A percentile compares a stretch with the other conserved stretches of the same genome.
Evolutionary conservation across 2,888 invertebrate genomes (phyloP).

Genomic region (Eutolmus rufibarbis): DNA sequence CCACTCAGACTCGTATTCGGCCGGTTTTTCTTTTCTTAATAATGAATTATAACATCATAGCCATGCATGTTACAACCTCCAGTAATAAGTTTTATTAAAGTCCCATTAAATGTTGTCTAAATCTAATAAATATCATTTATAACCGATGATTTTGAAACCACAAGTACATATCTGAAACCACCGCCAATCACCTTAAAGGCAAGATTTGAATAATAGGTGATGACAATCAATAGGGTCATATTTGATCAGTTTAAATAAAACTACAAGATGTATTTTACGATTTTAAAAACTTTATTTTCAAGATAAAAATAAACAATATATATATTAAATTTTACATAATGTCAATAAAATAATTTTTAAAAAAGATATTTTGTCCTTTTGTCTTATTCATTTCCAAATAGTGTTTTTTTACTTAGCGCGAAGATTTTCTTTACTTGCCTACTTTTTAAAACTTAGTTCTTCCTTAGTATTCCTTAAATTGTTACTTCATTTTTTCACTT

Average conservation of each 20-base stretch:
- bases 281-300: conserved; percentile 64
- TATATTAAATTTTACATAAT: conserved; percentile 56
- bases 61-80: no score
- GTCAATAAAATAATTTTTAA: conserved; percentile 59
- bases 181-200: no score
- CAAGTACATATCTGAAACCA: no score
- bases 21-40: no score
- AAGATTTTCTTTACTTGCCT: conserved; percentile 32
- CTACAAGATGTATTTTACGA: conserved; percentile 56
- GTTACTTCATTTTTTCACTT: background rate
- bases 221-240: background rate
- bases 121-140: no score
- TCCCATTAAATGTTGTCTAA: no score
- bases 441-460: conserved; percentile 33
- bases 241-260: background rate
- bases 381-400: conserved; percentile 50
- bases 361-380: conserved; percentile 59
- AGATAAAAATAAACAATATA: conserved; percentile 64
- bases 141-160: no score
- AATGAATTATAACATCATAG: no score
- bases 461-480: conserved; percentile 16
- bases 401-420: conserved; percentile 22
- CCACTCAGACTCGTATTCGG: no score
- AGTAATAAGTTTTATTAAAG: no score
- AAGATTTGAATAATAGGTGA: no score